phyloP scores from a whole-genome alignment of 53 echinoderm and acorn worm genomes.

The Crossaster papposus region DNA sequence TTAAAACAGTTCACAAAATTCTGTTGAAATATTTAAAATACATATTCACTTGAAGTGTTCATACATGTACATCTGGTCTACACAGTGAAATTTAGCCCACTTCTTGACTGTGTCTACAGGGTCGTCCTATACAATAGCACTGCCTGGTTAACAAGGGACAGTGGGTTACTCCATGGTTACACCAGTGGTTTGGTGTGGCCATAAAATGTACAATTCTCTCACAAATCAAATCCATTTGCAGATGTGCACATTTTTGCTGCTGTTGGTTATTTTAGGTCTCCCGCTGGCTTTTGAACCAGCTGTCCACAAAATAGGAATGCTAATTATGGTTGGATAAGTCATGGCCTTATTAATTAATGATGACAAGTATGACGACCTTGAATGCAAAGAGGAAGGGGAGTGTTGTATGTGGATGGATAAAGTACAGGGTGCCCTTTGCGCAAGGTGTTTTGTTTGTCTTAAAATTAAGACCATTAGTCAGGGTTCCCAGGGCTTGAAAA shows the following conservation, averaged over 20 bases:
- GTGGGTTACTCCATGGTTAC: too few species aligned
- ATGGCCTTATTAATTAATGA: constrained; percentile 7
- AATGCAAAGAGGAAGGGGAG: neutral
- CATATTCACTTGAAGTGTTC: too few species aligned
- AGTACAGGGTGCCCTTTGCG: constrained; percentile 25
- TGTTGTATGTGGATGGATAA: constrained; percentile 8
- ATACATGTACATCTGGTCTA: too few species aligned
- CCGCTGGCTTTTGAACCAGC: neutral
- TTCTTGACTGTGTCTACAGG: too few species aligned
- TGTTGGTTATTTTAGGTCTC: neutral
- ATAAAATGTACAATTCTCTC: neutral
- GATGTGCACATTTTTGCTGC: neutral
- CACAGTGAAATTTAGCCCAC: too few species aligned
- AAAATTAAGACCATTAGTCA: neutral
- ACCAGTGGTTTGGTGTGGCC: neutral
- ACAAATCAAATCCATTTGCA: neutral
- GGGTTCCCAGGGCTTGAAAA: too few species aligned
- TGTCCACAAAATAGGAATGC: neutral
- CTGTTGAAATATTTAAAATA: too few species aligned
- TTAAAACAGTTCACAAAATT: too few species aligned
- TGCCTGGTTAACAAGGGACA: too few species aligned
- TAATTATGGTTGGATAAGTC: constrained; percentile 23
- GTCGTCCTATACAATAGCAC: too few species aligned
- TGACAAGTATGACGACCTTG: constrained; percentile 38
- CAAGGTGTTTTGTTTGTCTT: constrained; percentile 14